Percentiles rank a stretch among this genome's conserved stretches.
phyloP scores from a whole-genome alignment of 2,113 vertebrate genomes.

The Muntiacus reevesi region DNA sequence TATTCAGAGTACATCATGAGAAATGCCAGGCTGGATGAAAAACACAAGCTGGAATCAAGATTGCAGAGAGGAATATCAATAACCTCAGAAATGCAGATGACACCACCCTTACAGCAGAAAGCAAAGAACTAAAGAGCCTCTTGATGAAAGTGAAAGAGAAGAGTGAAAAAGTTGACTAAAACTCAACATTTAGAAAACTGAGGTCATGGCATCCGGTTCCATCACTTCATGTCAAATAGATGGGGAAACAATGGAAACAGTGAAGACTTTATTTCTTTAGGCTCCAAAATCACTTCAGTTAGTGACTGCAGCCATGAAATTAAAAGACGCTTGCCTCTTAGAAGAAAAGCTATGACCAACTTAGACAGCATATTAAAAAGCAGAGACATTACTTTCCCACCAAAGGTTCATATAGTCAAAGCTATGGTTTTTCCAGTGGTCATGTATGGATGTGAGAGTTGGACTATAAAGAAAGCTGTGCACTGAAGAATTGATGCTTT shows the following conservation, averaged over 20 bases:
- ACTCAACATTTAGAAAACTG: not conserved
- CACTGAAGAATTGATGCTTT: too few relatives aligned
- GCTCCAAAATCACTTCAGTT: not conserved
- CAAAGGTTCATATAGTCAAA: too few relatives aligned
- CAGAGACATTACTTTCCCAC: too few relatives aligned
- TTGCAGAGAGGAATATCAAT: fast-evolving
- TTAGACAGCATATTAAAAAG: too few relatives aligned
- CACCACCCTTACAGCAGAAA: not conserved
- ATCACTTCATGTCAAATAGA: not conserved
- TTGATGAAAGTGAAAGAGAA: not conserved
- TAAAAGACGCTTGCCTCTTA: not conserved
- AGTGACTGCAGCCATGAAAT: not conserved
- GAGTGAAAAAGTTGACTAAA: not conserved
- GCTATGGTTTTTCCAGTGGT: too few relatives aligned
- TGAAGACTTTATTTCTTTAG: not conserved
- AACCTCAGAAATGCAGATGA: not conserved
- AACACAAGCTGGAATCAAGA: not conserved
- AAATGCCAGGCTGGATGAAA: not conserved
- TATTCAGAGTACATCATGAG: not conserved
- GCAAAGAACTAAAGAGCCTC: not conserved
- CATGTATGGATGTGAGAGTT: too few relatives aligned
- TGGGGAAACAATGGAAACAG: not conserved
- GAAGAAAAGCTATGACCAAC: not conserved
- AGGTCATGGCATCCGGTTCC: fast-evolving
- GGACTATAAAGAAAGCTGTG: too few relatives aligned